Conservation (phyloP, 2,113 vertebrate species). For the Sarotherodon lohbergeri region DNA sequence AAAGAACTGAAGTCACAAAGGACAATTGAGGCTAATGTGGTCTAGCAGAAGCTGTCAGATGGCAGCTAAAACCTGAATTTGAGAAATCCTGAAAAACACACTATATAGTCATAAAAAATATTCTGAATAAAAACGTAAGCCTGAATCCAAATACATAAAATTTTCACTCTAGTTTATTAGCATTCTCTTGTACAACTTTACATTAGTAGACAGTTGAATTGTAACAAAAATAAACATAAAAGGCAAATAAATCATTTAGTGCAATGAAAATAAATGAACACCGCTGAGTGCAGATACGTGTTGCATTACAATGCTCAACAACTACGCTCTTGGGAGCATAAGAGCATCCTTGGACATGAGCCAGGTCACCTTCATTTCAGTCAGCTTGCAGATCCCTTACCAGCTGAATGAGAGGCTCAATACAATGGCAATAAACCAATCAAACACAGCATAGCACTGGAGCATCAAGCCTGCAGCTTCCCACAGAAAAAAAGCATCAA, state of each 20-base stretch:
- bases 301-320: constrained; percentile 3
- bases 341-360: not conserved
- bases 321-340: not conserved
- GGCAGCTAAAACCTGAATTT: not conserved
- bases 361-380: not conserved
- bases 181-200: constrained; percentile 51
- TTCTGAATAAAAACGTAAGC: not conserved
- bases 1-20: not conserved
- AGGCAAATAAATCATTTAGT: constrained; percentile 54
- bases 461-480: not conserved
- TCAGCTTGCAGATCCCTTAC: not conserved
- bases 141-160: not conserved
- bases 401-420: not conserved
- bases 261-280: constrained; percentile 42
- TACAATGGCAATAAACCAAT: not conserved
- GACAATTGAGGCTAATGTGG: not conserved
- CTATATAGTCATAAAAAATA: not conserved
- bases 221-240: constrained; percentile 49
- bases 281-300: constrained; percentile 28
- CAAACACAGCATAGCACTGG: not conserved
- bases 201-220: constrained; percentile 34
- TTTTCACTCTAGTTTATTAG: constrained; percentile 55
- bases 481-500: not conserved
- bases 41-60: not conserved
- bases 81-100: not conserved